phyloP scores from a whole-genome alignment of 1,140 invertebrate genomes.

The Cotesia chilonis region DNA sequence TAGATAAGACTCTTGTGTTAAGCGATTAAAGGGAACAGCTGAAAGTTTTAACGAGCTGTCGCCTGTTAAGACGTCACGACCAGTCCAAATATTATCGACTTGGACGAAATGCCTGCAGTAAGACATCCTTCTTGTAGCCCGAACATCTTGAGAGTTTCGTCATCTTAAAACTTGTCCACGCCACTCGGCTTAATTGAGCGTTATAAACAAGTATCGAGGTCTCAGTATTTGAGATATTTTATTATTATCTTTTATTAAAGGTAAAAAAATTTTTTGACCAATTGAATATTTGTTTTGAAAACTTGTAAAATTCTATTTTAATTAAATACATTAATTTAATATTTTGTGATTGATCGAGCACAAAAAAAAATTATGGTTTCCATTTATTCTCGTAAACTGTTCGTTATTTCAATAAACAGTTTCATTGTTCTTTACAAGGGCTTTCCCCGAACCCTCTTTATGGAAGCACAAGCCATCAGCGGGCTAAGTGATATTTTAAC shows the following conservation, averaged over 20 bases:
- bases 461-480: too few species aligned
- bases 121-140: not conserved
- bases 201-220: conserved; percentile 13
- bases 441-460: too few species aligned
- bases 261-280: too few species aligned
- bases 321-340: too few species aligned
- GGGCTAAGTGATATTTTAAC: too few species aligned
- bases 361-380: too few species aligned
- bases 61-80: not conserved
- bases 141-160: conserved; percentile 43
- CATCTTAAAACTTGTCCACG: conserved; percentile 40
- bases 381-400: too few species aligned
- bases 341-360: too few species aligned
- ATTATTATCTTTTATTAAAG: conserved; percentile 15
- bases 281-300: too few species aligned
- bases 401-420: too few species aligned
- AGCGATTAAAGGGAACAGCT: not conserved
- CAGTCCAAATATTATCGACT: not conserved
- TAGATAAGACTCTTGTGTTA: not conserved
- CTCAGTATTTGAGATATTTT: not conserved
- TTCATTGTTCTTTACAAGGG: too few species aligned
- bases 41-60: conserved; percentile 34
- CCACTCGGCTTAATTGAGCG: conserved; percentile 50
- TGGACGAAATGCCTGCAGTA: not conserved
- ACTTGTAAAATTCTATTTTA: too few species aligned